phyloP scores from a whole-genome alignment of 2,888 invertebrate genomes.

The Drosophila multiciliata region DNA sequence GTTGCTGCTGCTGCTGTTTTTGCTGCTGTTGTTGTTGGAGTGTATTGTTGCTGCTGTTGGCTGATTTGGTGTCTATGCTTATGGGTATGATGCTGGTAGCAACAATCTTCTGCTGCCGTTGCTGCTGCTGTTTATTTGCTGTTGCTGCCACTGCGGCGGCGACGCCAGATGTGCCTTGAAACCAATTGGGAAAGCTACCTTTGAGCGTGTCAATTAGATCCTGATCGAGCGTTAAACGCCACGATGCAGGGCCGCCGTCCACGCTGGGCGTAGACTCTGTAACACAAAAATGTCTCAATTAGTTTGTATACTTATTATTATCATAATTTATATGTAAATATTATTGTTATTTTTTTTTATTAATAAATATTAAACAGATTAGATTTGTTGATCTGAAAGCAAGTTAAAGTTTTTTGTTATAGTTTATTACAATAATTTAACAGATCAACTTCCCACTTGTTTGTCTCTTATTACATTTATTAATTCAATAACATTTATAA shows the following conservation, averaged over 20 bases:
- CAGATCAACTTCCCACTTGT: background rate
- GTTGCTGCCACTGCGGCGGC: constrained; percentile 41
- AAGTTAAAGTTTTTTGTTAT: background rate
- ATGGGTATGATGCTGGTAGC: constrained; percentile 65
- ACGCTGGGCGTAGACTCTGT: constrained; percentile 91
- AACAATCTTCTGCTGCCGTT: constrained; percentile 56
- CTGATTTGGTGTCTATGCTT: constrained; percentile 67
- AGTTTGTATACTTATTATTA: constrained; percentile 17
- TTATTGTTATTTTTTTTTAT: background rate
- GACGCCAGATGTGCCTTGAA: constrained; percentile 86
- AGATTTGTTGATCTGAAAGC: background rate
- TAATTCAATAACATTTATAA: background rate
- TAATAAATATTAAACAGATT: background rate
- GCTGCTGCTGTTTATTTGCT: constrained; percentile 56
- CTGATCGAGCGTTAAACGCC: constrained; percentile 96
- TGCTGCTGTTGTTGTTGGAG: constrained; percentile 70
- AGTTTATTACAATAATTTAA: background rate
- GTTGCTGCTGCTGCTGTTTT: constrained; percentile 44
- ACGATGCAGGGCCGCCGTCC: constrained; percentile 92
- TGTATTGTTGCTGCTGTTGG: constrained; percentile 72
- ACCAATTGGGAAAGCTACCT: constrained; percentile 97
- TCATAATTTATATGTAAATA: background rate
- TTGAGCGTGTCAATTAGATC: constrained; percentile 96
- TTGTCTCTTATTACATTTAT: background rate
- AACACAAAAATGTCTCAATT: constrained; percentile 72